Evolutionary conservation across 2,888 invertebrate species (phyloP).

Genomic region (Glyphotaelius pellucidus): DNA sequence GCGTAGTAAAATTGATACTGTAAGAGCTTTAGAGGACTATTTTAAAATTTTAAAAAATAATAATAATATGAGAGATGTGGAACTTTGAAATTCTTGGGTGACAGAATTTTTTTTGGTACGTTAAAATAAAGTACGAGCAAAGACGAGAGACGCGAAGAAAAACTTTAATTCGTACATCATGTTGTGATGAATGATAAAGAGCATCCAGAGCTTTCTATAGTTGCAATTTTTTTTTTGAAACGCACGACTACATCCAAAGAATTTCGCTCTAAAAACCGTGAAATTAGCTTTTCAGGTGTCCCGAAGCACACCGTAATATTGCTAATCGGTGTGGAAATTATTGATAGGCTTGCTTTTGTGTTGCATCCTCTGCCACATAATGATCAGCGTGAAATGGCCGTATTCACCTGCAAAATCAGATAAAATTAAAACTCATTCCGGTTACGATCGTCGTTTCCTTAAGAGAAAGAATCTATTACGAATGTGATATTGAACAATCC

Average conservation of each 20-base stretch:
- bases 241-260: background rate
- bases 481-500: background rate
- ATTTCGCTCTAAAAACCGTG: background rate
- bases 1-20: conserved; percentile 33
- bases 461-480: background rate
- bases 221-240: background rate
- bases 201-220: background rate
- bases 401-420: background rate
- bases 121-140: no score
- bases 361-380: background rate
- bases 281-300: background rate
- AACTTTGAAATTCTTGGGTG: no score
- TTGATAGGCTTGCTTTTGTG: background rate
- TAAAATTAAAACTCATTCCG: background rate
- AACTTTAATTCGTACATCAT: background rate
- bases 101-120: no score
- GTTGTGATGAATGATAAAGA: background rate
- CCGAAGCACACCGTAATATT: background rate
- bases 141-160: background rate
- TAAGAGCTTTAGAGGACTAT: background rate
- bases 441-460: background rate
- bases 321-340: background rate
- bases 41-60: background rate
- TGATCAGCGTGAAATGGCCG: background rate
- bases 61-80: no score